Conservation (phyloP, 2,113 vertebrate species). For the Campylomormyrus numenius region DNA sequence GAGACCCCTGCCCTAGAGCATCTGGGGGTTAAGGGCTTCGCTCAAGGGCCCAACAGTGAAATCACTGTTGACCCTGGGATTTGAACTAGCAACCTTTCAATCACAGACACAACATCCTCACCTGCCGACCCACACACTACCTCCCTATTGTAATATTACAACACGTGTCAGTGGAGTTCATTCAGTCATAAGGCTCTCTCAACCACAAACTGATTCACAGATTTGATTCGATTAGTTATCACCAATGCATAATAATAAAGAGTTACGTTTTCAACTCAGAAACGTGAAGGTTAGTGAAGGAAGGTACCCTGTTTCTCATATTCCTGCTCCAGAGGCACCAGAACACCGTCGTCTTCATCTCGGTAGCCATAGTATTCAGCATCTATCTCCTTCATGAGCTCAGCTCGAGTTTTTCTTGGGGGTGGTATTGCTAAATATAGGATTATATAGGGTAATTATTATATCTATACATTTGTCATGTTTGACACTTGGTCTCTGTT, state of each 20-base stretch:
- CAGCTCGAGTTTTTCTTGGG: slow-evolving; percentile 80
- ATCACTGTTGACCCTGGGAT: background rate
- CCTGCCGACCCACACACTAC: background rate
- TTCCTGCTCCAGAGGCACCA: slow-evolving; percentile 83
- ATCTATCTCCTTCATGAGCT: slow-evolving; percentile 94
- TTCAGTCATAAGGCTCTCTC: background rate
- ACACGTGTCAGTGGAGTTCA: background rate
- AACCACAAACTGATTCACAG: background rate
- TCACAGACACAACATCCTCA: background rate
- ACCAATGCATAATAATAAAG: background rate
- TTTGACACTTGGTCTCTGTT: background rate
- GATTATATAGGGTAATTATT: background rate
- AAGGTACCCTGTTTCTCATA: slow-evolving; percentile 76
- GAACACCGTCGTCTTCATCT: slow-evolving; percentile 88
- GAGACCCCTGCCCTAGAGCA: too few species aligned
- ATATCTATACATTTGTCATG: background rate
- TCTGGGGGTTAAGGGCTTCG: background rate
- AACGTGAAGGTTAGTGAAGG: background rate
- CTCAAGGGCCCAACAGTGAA: background rate
- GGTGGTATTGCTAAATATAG: slow-evolving; percentile 67
- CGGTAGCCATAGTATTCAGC: slow-evolving; percentile 94
- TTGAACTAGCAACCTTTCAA: background rate
- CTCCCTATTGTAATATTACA: background rate
- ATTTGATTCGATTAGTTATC: background rate
- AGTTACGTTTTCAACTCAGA: background rate